These are phyloP conservation scores for Maniola jurtina DNA, from an alignment of 1,140 invertebrate genomes.

Conservation along the genomic window DNA sequence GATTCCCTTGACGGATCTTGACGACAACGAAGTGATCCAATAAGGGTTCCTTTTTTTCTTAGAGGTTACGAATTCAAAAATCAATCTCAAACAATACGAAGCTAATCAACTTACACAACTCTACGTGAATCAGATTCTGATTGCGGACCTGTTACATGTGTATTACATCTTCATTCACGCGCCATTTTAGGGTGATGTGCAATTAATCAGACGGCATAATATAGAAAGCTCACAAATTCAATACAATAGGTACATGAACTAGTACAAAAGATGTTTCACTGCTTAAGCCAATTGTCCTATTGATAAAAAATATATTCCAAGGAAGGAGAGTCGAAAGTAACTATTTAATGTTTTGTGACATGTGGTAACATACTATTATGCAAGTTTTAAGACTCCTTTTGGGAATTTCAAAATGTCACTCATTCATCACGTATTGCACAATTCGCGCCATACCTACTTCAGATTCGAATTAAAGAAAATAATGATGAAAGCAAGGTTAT, in stretches of 20 bases:
- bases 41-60: neutral
- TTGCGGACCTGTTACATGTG: slow-evolving; percentile 10
- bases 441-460: neutral
- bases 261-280: slow-evolving; percentile 29
- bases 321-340: slow-evolving; percentile 23
- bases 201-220: slow-evolving; percentile 44
- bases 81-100: neutral
- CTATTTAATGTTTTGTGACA: slow-evolving; percentile 28
- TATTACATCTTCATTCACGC: slow-evolving; percentile 33
- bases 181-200: slow-evolving; percentile 38
- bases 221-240: slow-evolving; percentile 42
- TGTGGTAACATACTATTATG: slow-evolving; percentile 22
- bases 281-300: slow-evolving; percentile 21
- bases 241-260: slow-evolving; percentile 20
- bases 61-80: neutral
- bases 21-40: too few relatives aligned
- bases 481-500: neutral
- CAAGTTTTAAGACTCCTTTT: slow-evolving; percentile 9
- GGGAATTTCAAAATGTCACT: slow-evolving; percentile 6
- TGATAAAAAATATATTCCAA: slow-evolving; percentile 14
- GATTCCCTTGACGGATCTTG: too few relatives aligned
- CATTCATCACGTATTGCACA: slow-evolving; percentile 6
- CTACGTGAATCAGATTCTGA: neutral
- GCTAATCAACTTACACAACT: neutral
- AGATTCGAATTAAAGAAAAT: neutral